Base-by-base conservation (phyloP, 1,140 invertebrate species). In the Atopsyche davidsoni region DNA sequence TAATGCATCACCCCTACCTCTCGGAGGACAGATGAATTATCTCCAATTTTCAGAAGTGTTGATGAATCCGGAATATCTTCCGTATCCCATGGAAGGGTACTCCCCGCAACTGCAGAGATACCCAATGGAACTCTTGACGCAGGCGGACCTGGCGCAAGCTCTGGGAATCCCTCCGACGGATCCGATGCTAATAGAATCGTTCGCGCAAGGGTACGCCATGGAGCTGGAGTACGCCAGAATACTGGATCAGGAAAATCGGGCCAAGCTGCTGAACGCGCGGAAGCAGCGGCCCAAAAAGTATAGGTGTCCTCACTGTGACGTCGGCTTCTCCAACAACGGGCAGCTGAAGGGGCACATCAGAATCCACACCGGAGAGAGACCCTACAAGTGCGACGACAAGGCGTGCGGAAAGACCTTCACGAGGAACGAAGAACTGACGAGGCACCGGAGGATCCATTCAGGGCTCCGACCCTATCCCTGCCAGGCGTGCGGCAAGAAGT, bases 251-350 rank as follows among this genome's bases (percentile, higher is more conserved):
- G 80, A 82, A 57, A 80, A 80, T 18, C 78, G 81, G 59, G 69
- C 75, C 0, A 82, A 81, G 62, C 61, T 79, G 0, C 52, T 81
- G 3, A 79, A 76, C 50, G 73, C 78, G 0, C 78, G 83, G 49
- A 91, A 92, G 60, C 79, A 88, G 56, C 72, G 91, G 3, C 89
- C 89, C 0, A 94, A 94, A 65, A 88, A 89, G 58, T 94, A 91
- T 64, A 83, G 82, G 53, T 95, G 91, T 65, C 86, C 87, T 0
- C 83, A 90, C 60, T 95, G 91, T 63, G 78, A 89, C 48, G 87
- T 92, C 0, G 87, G 87, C 0, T 95, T 95, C 63, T 92, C 88
- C 23, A 96, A 95, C 64, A 93, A 93, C 64, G 91, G 92, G 0
- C 92, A 96, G 61, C 73, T 96, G 0, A 91, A 88, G 65, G 91